phyloP scores from a whole-genome alignment of 2,888 invertebrate genomes.

The Melanargia galathea region DNA sequence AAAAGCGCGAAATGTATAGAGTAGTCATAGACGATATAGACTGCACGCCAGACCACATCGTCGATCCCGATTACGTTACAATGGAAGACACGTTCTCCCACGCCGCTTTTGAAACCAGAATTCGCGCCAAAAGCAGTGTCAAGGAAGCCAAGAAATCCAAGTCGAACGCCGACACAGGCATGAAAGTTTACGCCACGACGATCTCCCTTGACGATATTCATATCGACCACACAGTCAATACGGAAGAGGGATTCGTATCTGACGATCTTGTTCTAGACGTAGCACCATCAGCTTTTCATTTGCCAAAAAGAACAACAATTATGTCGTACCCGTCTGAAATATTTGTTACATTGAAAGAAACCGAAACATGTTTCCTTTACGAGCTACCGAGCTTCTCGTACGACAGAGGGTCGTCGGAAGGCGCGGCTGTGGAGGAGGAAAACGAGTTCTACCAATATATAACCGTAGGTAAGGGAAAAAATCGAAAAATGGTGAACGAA shows the following conservation, averaged over 20 bases:
- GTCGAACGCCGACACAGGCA: slow-evolving; percentile 51
- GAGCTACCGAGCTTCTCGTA: slow-evolving; percentile 85
- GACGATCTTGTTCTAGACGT: slow-evolving; percentile 55
- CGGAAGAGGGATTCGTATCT: slow-evolving; percentile 59
- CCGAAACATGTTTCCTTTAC: slow-evolving; percentile 84
- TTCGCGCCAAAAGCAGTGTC: slow-evolving; percentile 53
- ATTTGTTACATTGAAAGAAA: slow-evolving; percentile 85
- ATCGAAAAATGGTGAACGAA: slow-evolving; percentile 84
- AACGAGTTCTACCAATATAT: slow-evolving; percentile 86
- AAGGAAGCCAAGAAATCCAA: slow-evolving; percentile 49
- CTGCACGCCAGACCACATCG: slow-evolving; percentile 65
- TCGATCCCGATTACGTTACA: slow-evolving; percentile 54
- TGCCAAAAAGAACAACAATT: slow-evolving; percentile 58
- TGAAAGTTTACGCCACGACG: slow-evolving; percentile 73
- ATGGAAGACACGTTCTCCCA: slow-evolving; percentile 64
- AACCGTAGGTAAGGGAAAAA: slow-evolving; percentile 85
- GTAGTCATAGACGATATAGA: slow-evolving; percentile 56
- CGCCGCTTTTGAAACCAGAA: slow-evolving; percentile 63
- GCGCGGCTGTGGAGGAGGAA: slow-evolving; percentile 79
- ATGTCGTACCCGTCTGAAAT: slow-evolving; percentile 81
- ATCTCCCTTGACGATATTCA: slow-evolving; percentile 78
- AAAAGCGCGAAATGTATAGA: slow-evolving; percentile 54
- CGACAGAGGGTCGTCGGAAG: slow-evolving; percentile 83
- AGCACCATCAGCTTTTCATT: slow-evolving; percentile 71
- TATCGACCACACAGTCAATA: slow-evolving; percentile 76